Percentiles rank a stretch among this genome's conserved stretches.
Conservation (phyloP, 1,140 invertebrate genomes). For the Drepana arcuata region DNA sequence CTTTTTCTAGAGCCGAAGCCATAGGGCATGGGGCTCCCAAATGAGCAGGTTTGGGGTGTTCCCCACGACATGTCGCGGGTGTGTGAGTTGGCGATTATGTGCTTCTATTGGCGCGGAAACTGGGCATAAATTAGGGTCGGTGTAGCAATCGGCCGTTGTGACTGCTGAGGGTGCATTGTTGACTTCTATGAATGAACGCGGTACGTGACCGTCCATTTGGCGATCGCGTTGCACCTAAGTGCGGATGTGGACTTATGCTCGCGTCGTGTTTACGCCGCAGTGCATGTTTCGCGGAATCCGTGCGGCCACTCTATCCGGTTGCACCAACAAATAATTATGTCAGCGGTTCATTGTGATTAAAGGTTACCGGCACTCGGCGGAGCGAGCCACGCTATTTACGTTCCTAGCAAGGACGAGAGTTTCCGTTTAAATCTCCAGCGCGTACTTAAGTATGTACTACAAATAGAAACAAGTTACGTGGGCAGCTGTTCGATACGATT, state of each 20-base stretch:
- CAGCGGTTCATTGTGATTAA: conserved; percentile 45
- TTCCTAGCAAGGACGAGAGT: conserved; percentile 31
- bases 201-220: conserved; percentile 22
- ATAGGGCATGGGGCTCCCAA: conserved; percentile 54
- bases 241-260: conserved; percentile 31
- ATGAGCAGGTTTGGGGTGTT: conserved; percentile 47
- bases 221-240: conserved; percentile 30
- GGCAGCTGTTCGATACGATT: conserved; percentile 44
- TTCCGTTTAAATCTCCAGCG: conserved; percentile 35
- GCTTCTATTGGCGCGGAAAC: conserved; percentile 30
- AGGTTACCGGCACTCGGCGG: conserved; percentile 23
- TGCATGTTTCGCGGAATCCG: conserved; percentile 44
- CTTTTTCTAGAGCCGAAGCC: conserved; percentile 64
- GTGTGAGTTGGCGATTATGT: conserved; percentile 15
- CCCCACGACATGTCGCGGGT: conserved; percentile 6
- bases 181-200: conserved; percentile 46
- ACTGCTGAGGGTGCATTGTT: conserved; percentile 18
- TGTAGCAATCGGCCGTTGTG: conserved; percentile 30
- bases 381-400: conserved; percentile 24
- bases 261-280: conserved; percentile 33
- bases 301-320: conserved; percentile 37
- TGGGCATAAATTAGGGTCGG: conserved; percentile 27
- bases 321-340: conserved; percentile 56
- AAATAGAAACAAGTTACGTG: conserved; percentile 56
- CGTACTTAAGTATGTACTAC: conserved; percentile 20